Conservation (phyloP, 2,113 vertebrate genomes). For the Hippocampus mohnikei region DNA sequence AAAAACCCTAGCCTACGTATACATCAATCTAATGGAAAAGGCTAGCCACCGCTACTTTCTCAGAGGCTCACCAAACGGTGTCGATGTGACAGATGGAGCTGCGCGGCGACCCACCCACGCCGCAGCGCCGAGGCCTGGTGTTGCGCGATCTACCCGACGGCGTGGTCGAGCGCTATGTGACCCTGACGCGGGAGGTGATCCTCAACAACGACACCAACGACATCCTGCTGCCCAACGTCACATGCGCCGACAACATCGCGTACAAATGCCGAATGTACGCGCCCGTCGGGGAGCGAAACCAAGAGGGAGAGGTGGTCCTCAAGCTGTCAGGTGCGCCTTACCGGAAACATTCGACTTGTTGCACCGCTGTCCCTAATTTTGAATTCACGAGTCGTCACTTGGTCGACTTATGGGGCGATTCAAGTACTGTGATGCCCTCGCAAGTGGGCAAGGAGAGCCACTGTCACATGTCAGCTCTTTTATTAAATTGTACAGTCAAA, state of each 20-base stretch:
- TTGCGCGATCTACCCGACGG: conserved; percentile 37
- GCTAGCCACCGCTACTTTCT: no score
- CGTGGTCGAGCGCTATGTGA: conserved; percentile 1
- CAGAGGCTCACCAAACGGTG: no score
- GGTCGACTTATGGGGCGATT: no score
- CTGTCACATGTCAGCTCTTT: no score
- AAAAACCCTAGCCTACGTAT: no score
- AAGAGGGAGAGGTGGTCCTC: conserved; percentile 43
- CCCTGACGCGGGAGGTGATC: conserved; percentile 16
- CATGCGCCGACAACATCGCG: conserved; percentile 36
- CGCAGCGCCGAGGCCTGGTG: conserved; percentile 39
- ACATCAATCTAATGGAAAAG: no score
- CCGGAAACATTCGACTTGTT: not conserved
- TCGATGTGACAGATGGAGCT: conserved; percentile 37
- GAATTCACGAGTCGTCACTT: no score
- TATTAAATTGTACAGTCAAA: no score
- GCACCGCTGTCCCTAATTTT: no score
- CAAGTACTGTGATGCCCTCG: no score
- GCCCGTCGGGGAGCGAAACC: conserved; percentile 64
- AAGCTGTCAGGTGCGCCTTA: conserved; percentile 47
- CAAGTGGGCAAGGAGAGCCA: no score
- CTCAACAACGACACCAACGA: conserved; percentile 23
- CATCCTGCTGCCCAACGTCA: conserved; percentile 53
- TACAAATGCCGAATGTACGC: conserved; percentile 64
- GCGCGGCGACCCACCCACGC: conserved; percentile 4